Evolutionary conservation across 2,888 invertebrate genomes (phyloP), one percentile per base, ranked within the genome.

Genomic region (Xylota sylvarum): DNA sequence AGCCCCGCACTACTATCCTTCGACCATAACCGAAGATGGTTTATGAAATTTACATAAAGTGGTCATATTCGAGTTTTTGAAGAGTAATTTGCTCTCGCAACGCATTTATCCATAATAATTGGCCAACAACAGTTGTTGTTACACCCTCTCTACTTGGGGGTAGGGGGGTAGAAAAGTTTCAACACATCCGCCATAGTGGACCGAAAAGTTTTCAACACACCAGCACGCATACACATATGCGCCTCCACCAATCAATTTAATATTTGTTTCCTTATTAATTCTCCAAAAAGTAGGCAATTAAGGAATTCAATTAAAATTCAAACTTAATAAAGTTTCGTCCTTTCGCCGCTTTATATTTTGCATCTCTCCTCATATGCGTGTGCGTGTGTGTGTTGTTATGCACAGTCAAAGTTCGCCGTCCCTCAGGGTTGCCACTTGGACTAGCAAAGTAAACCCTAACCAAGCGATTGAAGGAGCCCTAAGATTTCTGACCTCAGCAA

Each of bases 241-340:
- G 7, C 19, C 43, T 12, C 4, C 19, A 9, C 40, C 43, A 74
- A 74, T 73, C 77, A 78, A 69, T 78, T 77, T 86, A 65, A 73
- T 86, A 67, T 58, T 58, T 58, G 70, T 62, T 67, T 81, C 67
- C 77, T 77, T 86, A 50, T 84, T 84, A 84, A 77, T 67, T 62
- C 72, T 9, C 56, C 50, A 35, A 67, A 67, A 82, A 67, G 65
- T 30, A 82, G 52, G 67, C 77, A 86, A 82, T 86, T 86, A 86
- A 73, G 77, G 67, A 73, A 86, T 86, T 86, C 86, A 86, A 86
- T 86, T 86, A 82, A 82, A 86, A 82, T 86, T 82, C 86, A 86
- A 86, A 82, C 77, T 86, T 82, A 77, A 82, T 86, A 77, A 78
- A 86, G 58, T 82, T 72, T 64, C 46, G 37, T 50, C 19, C 32